phyloP scores from a whole-genome alignment of 1,140 invertebrate species.

The Zaprionus ornatus region DNA sequence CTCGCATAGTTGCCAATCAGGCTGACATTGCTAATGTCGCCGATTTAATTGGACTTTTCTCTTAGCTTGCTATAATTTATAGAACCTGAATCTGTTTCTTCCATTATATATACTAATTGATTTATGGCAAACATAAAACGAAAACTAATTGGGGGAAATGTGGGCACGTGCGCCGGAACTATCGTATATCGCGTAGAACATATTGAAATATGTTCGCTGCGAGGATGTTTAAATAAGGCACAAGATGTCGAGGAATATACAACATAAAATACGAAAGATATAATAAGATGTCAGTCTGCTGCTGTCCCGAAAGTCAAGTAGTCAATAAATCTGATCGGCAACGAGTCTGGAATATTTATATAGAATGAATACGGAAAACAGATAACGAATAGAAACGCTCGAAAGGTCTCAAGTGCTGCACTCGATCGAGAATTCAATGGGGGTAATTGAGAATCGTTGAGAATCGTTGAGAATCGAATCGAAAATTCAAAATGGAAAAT shows the following conservation, averaged over 20 bases:
- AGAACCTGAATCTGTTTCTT: conserved; percentile 22
- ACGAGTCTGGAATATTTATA: conserved; percentile 66
- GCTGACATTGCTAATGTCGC: neutral
- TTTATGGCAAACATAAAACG: conserved; percentile 56
- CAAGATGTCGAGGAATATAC: conserved; percentile 9
- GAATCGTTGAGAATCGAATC: conserved; percentile 48
- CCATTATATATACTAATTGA: conserved; percentile 57
- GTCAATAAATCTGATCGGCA: conserved; percentile 62
- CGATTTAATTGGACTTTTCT: conserved; percentile 18
- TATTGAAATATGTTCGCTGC: conserved; percentile 30
- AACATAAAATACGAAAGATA: conserved; percentile 12
- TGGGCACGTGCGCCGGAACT: conserved; percentile 48
- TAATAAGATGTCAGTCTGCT: conserved; percentile 44
- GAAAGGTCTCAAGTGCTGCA: conserved; percentile 59
- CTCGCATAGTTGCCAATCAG: neutral
- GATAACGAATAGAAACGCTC: conserved; percentile 65
- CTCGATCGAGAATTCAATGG: conserved; percentile 38
- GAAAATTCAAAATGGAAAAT: conserved; percentile 30
- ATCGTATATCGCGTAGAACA: conserved; percentile 17
- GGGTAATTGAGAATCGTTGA: conserved; percentile 42
- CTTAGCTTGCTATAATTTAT: conserved; percentile 34
- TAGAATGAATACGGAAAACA: conserved; percentile 46
- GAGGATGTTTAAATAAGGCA: conserved; percentile 11
- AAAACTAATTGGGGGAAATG: conserved; percentile 31
- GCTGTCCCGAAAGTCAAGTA: conserved; percentile 56